phyloP scores from a whole-genome alignment of 2,888 invertebrate species.

The Parnassius apollo region DNA sequence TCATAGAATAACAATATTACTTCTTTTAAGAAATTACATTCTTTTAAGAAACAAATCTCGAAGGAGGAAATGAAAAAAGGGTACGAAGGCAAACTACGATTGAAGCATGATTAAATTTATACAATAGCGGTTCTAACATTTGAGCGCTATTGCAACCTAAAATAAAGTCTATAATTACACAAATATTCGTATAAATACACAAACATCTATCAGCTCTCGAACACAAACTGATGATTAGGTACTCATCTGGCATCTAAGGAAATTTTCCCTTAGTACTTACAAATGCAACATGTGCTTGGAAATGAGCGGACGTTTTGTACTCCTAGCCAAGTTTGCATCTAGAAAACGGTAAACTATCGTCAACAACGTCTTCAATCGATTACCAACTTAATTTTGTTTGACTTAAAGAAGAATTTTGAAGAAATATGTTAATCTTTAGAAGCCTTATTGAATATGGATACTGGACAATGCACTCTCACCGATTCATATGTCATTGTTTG shows the following conservation, averaged over 20 bases:
- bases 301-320: constrained; percentile 41
- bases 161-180: constrained; percentile 15
- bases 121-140: not conserved
- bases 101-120: not conserved
- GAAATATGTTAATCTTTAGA: constrained; percentile 14
- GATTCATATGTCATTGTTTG: constrained; percentile 53
- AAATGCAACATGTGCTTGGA: constrained; percentile 51
- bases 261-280: constrained; percentile 46
- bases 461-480: constrained; percentile 61
- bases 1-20: constrained; percentile 11
- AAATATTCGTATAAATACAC: too few relatives aligned
- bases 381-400: constrained; percentile 33
- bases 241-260: constrained; percentile 13
- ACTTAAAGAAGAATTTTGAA: constrained; percentile 32
- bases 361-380: constrained; percentile 18
- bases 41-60: constrained; percentile 15
- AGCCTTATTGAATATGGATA: constrained; percentile 46
- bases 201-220: not conserved
- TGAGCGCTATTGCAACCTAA: constrained; percentile 2
- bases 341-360: constrained; percentile 35
- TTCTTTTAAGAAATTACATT: not conserved
- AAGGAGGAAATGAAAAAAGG: constrained; percentile 12
- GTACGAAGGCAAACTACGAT: constrained; percentile 5
- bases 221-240: constrained; percentile 5
- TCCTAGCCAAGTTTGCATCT: constrained; percentile 44